phyloP scores from a whole-genome alignment of 2,113 vertebrate genomes.

The Cichladusa arquata region DNA sequence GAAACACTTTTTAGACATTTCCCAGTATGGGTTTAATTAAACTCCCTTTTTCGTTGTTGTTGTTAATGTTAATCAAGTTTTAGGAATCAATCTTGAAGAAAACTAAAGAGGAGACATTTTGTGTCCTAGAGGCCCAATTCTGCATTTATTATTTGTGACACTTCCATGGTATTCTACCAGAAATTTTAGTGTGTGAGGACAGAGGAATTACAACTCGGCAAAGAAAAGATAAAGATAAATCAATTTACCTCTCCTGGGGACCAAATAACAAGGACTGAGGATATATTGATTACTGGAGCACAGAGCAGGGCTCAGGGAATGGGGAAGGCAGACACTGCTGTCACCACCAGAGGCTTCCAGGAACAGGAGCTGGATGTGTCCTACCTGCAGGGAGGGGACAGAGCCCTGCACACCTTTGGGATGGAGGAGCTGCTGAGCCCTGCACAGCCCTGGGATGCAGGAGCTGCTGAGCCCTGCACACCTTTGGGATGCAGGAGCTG shows the following conservation, averaged over 20 bases:
- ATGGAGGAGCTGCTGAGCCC: neutral
- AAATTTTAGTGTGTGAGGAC: neutral
- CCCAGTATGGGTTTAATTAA: slow-evolving; percentile 34
- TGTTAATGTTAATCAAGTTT: slow-evolving; percentile 12
- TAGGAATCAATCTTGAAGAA: neutral
- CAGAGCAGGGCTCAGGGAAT: neutral
- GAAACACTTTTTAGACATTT: neutral
- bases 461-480: no score
- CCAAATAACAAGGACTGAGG: neutral
- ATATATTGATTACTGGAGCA: neutral
- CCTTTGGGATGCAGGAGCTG: no score
- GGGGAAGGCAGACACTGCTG: neutral
- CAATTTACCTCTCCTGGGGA: neutral
- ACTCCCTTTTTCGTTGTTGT: neutral
- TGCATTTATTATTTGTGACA: neutral
- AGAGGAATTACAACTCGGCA: neutral
- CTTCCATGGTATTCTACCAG: neutral
- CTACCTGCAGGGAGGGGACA: neutral
- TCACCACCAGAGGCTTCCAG: accelerated
- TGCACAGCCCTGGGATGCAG: no score
- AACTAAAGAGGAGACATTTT: neutral
- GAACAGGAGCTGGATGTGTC: neutral
- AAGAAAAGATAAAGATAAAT: neutral
- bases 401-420: accelerated
- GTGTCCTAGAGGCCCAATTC: neutral